These are phyloP conservation scores for Haemorhous mexicanus DNA, from an alignment of 2,113 vertebrate species.

Conservation along the genomic window DNA sequence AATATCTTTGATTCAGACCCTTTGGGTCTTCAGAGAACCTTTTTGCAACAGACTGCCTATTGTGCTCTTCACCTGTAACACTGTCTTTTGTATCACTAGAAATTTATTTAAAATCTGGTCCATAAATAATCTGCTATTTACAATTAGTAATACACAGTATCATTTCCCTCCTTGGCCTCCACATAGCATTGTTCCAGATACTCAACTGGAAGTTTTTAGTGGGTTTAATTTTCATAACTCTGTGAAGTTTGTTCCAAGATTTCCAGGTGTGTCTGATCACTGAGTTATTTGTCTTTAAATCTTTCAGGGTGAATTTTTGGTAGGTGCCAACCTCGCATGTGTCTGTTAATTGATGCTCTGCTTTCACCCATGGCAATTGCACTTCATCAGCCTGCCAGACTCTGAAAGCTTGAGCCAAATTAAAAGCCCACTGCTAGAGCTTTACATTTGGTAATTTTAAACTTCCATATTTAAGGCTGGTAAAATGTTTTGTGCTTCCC, in stretches of 20 bases:
- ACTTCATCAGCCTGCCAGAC: constrained; percentile 62
- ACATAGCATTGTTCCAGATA: constrained; percentile 15
- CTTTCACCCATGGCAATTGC: constrained; percentile 66
- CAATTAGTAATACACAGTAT: not conserved
- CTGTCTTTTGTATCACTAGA: not conserved
- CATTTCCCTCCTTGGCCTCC: constrained; percentile 13
- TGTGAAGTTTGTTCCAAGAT: constrained; percentile 68
- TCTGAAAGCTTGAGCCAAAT: constrained; percentile 54
- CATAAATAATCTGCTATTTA: constrained; percentile 45
- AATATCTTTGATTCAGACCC: not conserved
- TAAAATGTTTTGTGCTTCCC: constrained; percentile 14
- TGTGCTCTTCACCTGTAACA: not conserved
- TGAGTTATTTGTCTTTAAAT: constrained; percentile 68
- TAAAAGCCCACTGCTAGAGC: constrained; percentile 54
- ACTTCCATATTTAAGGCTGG: constrained; percentile 37
- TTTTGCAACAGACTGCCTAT: not conserved
- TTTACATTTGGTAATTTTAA: constrained; percentile 50
- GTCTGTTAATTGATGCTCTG: constrained; percentile 68
- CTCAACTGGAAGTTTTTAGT: constrained; percentile 51
- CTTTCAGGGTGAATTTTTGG: constrained; percentile 62
- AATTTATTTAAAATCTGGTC: constrained; percentile 4
- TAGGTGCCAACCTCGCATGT: constrained; percentile 62
- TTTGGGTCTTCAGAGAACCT: not conserved
- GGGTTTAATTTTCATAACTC: constrained; percentile 60
- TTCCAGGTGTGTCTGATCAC: constrained; percentile 68